Evolutionary conservation across 2,888 invertebrate species (phyloP).

Genomic region (Hymenopus coronatus): DNA sequence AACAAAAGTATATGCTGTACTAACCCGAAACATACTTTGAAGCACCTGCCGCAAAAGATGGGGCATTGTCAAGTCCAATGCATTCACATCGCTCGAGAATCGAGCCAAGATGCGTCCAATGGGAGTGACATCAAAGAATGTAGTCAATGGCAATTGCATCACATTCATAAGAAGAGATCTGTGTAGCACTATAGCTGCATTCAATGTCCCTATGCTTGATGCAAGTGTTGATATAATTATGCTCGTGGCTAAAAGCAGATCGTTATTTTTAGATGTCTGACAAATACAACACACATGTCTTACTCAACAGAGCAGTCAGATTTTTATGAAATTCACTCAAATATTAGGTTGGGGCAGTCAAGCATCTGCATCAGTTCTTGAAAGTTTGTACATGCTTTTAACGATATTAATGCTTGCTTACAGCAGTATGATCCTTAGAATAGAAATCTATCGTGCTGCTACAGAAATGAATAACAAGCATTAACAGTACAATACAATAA

Average conservation of each 20-base stretch:
- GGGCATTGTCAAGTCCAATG: conserved; percentile 54
- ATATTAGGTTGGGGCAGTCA: background rate
- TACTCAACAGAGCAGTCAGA: background rate
- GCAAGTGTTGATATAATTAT: conserved; percentile 55
- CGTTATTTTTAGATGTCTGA: conserved; percentile 34
- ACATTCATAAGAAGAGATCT: conserved; percentile 54
- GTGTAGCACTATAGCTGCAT: conserved; percentile 61
- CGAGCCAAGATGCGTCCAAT: conserved; percentile 69
- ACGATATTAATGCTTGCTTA: too few relatives aligned
- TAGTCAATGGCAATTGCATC: conserved; percentile 56
- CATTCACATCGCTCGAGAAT: conserved; percentile 57
- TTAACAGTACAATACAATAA: too few relatives aligned
- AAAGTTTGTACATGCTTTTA: too few relatives aligned
- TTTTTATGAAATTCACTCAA: background rate
- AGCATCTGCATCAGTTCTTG: too few relatives aligned
- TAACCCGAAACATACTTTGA: conserved; percentile 43
- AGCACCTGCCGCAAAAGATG: conserved; percentile 39
- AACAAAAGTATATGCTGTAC: background rate
- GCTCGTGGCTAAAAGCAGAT: conserved; percentile 47
- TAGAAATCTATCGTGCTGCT: too few relatives aligned
- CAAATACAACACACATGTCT: background rate
- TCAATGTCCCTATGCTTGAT: conserved; percentile 57
- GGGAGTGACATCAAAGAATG: conserved; percentile 75
- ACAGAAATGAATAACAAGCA: too few relatives aligned
- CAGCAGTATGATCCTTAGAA: too few relatives aligned